Evolutionary conservation across 2,113 vertebrate species (phyloP), one percentile per base, ranked within the genome.

Genomic region (Physeter macrocephalus): DNA sequence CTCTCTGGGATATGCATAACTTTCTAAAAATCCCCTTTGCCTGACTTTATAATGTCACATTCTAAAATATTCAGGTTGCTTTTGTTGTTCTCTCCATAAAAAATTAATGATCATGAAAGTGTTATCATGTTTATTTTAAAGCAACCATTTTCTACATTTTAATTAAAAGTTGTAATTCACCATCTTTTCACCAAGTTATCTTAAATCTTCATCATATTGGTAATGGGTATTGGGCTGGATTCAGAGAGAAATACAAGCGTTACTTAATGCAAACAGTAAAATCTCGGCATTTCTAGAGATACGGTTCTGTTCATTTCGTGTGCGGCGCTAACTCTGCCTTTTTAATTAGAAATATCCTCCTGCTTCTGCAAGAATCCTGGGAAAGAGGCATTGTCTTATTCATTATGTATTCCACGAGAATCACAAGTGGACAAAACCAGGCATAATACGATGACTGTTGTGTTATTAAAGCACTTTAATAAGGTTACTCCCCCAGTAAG

Each of bases 151-250:
- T 98, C 97, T 97, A 83, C 9, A 8, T 98, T 98, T 98, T 99
- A 99, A 99, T 99, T 99, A 98, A 98, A 99, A 98, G 98, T 98
- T 98, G 97, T 98, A 99, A 98, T 98, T 99, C 98, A 98, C 97
- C 96, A 96, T 98, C 98, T 98, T 98, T 98, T 98, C 96, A 97
- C 98, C 91, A 95, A 97, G 97, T 98, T 98, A 98, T 98, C 98
- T 98, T 99, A 98, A 98, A 98, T 99, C 98, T 99, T 98, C 78
- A 97, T 98, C 98, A 98, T 98, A 98, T 98, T 98, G 97, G 98
- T 98, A 98, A 98, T 98, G 97, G 96, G 90, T 98, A 97, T 94
- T 95, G 96, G 96, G 97, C 93, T 97, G 93, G 98, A 98, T 98
- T 98, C 96, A 93, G 97, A 83, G 96, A 98, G 98, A 99, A 99